phyloP scores from a whole-genome alignment of 2,888 invertebrate genomes.

The Drosophila barbarae region DNA sequence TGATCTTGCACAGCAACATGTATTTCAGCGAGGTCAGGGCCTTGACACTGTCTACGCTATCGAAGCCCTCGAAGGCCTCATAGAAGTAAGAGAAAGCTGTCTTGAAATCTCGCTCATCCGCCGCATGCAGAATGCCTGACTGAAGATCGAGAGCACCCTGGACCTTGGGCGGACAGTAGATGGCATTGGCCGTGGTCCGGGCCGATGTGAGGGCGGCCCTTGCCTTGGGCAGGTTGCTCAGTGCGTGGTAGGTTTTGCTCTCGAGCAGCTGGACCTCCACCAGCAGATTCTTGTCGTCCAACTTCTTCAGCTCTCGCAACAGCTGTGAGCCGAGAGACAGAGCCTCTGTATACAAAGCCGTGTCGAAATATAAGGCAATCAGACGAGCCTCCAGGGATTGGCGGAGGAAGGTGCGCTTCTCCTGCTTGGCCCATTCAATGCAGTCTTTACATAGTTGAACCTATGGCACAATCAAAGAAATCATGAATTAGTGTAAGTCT shows the following conservation, averaged over 20 bases:
- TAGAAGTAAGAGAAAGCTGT: conserved; percentile 99
- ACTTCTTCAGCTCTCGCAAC: conserved; percentile 96
- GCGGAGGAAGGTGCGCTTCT: conserved; percentile 96
- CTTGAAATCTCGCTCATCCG: conserved; percentile 99
- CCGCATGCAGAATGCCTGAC: conserved; percentile 98
- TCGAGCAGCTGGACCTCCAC: conserved; percentile 99
- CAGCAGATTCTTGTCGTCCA: conserved; percentile 98
- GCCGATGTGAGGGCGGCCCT: conserved; percentile 98
- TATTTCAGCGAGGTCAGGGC: conserved; percentile 98
- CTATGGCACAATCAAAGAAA: conserved; percentile 34
- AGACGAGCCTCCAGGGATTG: conserved; percentile 97
- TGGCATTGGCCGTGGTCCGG: conserved; percentile 99
- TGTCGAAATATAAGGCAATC: conserved; percentile 96
- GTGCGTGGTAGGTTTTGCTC: conserved; percentile 98
- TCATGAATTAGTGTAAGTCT: not conserved
- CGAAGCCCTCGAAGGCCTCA: conserved; percentile 99
- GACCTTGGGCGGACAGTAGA: conserved; percentile 99
- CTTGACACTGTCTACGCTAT: conserved; percentile 94
- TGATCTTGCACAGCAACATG: conserved; percentile 99
- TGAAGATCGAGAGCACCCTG: conserved; percentile 98
- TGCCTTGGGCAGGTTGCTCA: conserved; percentile 97
- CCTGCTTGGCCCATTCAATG: conserved; percentile 99
- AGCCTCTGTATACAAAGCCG: conserved; percentile 93
- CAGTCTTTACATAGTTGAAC: conserved; percentile 96
- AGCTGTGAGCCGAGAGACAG: conserved; percentile 91